Evolutionary conservation across 2,888 invertebrate genomes (phyloP).

Genomic region (Callyntrura guangdongensis): DNA sequence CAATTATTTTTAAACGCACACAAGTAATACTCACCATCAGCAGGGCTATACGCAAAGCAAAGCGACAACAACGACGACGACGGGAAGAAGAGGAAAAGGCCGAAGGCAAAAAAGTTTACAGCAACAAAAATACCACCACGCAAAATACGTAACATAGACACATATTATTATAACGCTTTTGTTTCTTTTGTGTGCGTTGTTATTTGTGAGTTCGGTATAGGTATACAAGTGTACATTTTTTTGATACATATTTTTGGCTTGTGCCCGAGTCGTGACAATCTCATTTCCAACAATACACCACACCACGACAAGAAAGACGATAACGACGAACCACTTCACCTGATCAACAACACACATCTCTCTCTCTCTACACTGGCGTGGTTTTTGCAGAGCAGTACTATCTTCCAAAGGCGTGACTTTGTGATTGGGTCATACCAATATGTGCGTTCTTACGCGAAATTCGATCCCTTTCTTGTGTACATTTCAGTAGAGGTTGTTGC

Average conservation of each 20-base stretch:
- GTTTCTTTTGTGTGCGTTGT: background rate
- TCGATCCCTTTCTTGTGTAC: background rate
- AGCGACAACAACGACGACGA: too few relatives aligned
- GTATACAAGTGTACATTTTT: background rate
- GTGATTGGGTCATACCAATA: slow-evolving; percentile 42
- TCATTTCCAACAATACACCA: slow-evolving; percentile 68
- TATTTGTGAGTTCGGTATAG: background rate
- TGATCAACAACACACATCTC: slow-evolving; percentile 32
- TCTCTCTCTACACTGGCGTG: background rate
- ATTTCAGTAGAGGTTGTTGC: too few relatives aligned
- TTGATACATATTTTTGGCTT: slow-evolving; percentile 59
- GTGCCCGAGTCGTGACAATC: slow-evolving; percentile 76
- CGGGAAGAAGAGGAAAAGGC: slow-evolving; percentile 32
- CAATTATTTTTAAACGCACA: background rate
- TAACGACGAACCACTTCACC: slow-evolving; percentile 14
- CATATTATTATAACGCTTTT: background rate
- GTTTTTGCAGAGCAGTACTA: background rate
- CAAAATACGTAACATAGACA: too few relatives aligned
- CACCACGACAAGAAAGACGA: too few relatives aligned
- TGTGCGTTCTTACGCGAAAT: background rate
- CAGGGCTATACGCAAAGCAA: too few relatives aligned
- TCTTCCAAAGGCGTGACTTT: slow-evolving; percentile 62
- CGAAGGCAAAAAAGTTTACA: slow-evolving; percentile 20
- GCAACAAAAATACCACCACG: too few relatives aligned
- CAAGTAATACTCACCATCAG: background rate